phyloP scores from a whole-genome alignment of 2,888 invertebrate genomes.

The Drosophila incognita region DNA sequence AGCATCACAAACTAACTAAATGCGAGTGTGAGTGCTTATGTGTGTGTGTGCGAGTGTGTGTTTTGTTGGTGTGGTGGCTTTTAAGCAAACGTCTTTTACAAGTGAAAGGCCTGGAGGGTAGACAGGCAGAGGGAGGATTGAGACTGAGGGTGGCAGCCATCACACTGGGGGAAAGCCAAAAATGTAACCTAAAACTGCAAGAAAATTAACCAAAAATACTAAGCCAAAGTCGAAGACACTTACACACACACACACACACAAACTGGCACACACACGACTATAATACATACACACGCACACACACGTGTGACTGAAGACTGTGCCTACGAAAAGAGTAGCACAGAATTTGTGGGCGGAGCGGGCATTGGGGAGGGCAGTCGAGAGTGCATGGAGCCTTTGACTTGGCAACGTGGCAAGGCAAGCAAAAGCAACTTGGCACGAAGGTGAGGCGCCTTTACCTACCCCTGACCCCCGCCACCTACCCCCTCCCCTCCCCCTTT shows the following conservation, averaged over 20 bases:
- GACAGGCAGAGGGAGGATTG: constrained; percentile 26
- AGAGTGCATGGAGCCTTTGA: constrained; percentile 75
- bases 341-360: constrained; percentile 43
- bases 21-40: constrained; percentile 31
- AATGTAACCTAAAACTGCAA: constrained; percentile 82
- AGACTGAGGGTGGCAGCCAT: constrained; percentile 46
- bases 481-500: background rate
- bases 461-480: background rate
- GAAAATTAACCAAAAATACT: constrained; percentile 82
- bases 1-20: constrained; percentile 80
- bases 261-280: constrained; percentile 21
- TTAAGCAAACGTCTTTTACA: constrained; percentile 81
- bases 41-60: constrained; percentile 16
- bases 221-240: constrained; percentile 79
- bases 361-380: constrained; percentile 2
- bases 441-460: constrained; percentile 64
- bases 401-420: constrained; percentile 74
- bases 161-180: constrained; percentile 74
- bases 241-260: constrained; percentile 29
- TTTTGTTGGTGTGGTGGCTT: constrained; percentile 72
- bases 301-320: constrained; percentile 39
- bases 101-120: constrained; percentile 73
- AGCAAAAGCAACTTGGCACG: constrained; percentile 55
- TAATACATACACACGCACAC: constrained; percentile 18
- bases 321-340: constrained; percentile 73